Evolutionary conservation across 2,888 invertebrate species (phyloP).

Genomic region (Drosophila neonasuta): DNA sequence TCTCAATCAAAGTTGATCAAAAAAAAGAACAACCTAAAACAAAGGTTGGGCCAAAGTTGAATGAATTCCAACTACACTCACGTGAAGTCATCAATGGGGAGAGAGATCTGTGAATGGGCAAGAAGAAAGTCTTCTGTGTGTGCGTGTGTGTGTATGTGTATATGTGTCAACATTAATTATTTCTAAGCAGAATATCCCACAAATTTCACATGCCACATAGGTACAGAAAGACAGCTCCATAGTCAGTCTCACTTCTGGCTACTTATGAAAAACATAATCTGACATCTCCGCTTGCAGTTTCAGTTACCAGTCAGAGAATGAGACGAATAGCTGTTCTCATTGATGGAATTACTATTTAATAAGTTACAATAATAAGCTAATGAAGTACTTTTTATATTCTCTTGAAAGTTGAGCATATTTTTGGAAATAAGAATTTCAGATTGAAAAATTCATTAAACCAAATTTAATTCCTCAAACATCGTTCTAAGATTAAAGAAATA

Average conservation of each 20-base stretch:
- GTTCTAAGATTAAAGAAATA: no score
- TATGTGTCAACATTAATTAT: neutral
- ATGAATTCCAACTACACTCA: neutral
- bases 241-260: neutral
- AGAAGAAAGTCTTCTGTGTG: neutral
- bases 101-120: conserved; percentile 3
- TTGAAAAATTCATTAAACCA: no score
- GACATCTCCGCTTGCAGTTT: neutral
- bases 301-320: neutral
- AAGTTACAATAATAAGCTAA: no score
- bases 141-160: no score
- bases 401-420: no score
- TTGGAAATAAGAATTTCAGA: no score
- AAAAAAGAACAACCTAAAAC: neutral
- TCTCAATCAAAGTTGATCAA: neutral
- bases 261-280: neutral
- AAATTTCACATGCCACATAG: no score
- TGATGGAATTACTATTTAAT: neutral
- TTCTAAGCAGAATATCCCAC: neutral
- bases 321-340: neutral
- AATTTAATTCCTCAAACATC: no score
- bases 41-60: conserved; percentile 12
- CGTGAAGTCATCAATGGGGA: conserved; percentile 5
- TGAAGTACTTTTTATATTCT: no score
- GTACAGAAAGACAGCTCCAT: neutral